Conservation (phyloP, 1,140 invertebrate species). For the Leptoteleia sp. region DNA sequence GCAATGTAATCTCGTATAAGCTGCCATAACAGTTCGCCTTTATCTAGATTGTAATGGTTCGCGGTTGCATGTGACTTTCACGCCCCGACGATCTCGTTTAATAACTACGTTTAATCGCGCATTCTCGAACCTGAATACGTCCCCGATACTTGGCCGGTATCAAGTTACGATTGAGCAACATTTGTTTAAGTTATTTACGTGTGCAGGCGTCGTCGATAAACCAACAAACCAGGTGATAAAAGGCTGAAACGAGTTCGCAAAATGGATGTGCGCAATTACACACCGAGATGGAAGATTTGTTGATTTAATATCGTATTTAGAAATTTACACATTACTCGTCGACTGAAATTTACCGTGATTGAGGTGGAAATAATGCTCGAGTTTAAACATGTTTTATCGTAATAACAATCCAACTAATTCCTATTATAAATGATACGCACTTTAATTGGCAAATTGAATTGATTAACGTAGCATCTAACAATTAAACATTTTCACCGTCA, state of each 20-base stretch:
- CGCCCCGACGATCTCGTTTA: conserved; percentile 49
- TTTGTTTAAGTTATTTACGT: conserved; percentile 48
- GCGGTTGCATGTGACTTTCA: conserved; percentile 62
- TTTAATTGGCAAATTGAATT: conserved; percentile 1
- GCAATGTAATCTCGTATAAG: conserved; percentile 62
- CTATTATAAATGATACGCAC: background rate
- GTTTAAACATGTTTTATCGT: conserved; percentile 13
- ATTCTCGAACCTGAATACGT: conserved; percentile 45
- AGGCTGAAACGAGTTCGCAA: conserved; percentile 32
- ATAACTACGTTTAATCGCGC: conserved; percentile 60
- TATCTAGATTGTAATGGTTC: conserved; percentile 62
- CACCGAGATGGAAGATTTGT: conserved; percentile 33
- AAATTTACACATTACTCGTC: conserved; percentile 16
- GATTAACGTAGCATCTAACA: too few relatives aligned
- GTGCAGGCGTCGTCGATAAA: conserved; percentile 6
- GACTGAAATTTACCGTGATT: conserved; percentile 35
- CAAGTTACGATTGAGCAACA: conserved; percentile 44
- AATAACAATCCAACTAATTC: background rate
- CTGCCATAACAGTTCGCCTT: conserved; percentile 62
- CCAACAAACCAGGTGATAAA: conserved; percentile 36
- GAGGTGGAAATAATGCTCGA: conserved; percentile 10
- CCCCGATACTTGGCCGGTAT: conserved; percentile 23
- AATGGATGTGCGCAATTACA: conserved; percentile 44
- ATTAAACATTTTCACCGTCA: too few relatives aligned
- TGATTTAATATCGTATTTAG: conserved; percentile 45